Evolutionary conservation across 35 echinoderm and acorn worm species (phyloP), one percentile per base, ranked within the genome.

Genomic region (Diadema setosum): DNA sequence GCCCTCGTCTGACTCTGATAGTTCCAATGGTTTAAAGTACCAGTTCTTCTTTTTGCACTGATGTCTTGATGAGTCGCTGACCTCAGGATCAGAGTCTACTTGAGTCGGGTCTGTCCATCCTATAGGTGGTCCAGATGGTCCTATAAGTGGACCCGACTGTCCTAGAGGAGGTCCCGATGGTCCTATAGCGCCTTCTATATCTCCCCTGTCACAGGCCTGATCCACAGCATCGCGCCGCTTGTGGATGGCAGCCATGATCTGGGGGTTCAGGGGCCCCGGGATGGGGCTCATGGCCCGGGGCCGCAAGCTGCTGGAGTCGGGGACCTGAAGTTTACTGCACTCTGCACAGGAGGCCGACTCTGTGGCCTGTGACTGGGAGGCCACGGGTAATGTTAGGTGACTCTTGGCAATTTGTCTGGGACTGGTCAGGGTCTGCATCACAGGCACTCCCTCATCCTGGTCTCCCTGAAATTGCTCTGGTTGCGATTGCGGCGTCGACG

Each of bases 21-120:
- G 76, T 5, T 69, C 76, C 33, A 90, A 89, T 2, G 58, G 82
- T 67, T 89, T 93, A 45, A 92, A 92, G 63, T 97, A 89, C 35
- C 86, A 85, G 25, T 82, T 87, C 37, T 32, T 40, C 75, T 40
- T 65, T 41, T 87, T 88, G 15, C 40, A 48, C n/a, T 44, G 73
- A 36, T 83, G 59, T 44, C 88, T 36, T 39, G 81, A 69, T 12
- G 64, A 49, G 7, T 90, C 88, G 40, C 81, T 83, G 42, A 90
- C 64, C 49, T 83, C 88, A 16, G 83, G 80, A 46, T 90, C 88
- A 42, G 81, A 90, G 81, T 90, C 88, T 46, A 46, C 88, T n/a
- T n/a, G n/a, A 44, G 9, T 78, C 0, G 40, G 33, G 24, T 44
- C 73, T 17, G 34, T 12, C 29, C 37, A 78, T 3, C 73, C 73